These are phyloP conservation scores for Drosophila yooni DNA, from an alignment of 2,888 invertebrate species.

Conservation along the genomic window DNA sequence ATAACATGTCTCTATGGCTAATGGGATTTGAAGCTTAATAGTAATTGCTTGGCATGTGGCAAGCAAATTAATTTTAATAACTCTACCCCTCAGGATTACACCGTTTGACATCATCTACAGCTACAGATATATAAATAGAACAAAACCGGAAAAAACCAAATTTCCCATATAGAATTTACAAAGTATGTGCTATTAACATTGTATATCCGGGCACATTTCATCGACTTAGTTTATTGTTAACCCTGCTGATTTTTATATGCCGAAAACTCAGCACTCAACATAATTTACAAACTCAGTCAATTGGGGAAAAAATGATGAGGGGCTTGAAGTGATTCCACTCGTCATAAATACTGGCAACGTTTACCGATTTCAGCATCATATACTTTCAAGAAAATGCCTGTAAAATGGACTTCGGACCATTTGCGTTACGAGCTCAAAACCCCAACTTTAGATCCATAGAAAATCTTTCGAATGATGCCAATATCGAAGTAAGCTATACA, in stretches of 20 bases:
- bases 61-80: conserved; percentile 36
- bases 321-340: not conserved
- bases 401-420: not conserved
- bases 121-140: not conserved
- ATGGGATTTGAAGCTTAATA: conserved; percentile 7
- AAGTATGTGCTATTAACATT: not conserved
- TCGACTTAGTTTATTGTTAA: too few relatives aligned
- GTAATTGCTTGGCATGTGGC: conserved; percentile 50
- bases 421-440: not conserved
- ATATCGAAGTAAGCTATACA: not conserved
- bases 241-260: too few relatives aligned
- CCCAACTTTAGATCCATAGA: not conserved
- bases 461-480: not conserved
- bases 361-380: not conserved
- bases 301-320: not conserved
- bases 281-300: not conserved
- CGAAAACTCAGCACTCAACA: too few relatives aligned
- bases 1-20: conserved; percentile 1
- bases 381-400: not conserved
- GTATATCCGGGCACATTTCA: too few relatives aligned
- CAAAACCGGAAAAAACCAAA: not conserved
- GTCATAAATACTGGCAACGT: not conserved
- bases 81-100: not conserved
- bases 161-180: not conserved
- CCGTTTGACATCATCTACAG: conserved; percentile 31